These are phyloP conservation scores for Electrophaes corylata DNA, from an alignment of 2,888 invertebrate genomes.

Conservation along the genomic window DNA sequence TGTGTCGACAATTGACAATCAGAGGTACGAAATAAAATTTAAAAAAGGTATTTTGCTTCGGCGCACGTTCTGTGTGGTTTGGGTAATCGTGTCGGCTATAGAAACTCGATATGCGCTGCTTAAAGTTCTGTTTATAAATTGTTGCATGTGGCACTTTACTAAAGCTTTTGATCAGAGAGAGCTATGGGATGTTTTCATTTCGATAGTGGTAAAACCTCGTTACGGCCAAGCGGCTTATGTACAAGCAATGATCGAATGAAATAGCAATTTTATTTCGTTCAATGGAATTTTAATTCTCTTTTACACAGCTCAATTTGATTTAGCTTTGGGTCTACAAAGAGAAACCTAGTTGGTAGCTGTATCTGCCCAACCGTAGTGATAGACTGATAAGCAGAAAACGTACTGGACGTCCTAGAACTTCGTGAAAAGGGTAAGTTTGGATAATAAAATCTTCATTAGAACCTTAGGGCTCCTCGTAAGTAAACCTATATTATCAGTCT, in stretches of 20 bases:
- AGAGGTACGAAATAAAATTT: constrained; percentile 42
- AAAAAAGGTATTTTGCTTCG: constrained; percentile 34
- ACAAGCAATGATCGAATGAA: background rate
- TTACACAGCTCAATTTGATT: too few species aligned
- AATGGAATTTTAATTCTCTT: too few species aligned
- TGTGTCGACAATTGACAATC: constrained; percentile 55
- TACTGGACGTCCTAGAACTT: too few species aligned
- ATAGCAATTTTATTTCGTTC: too few species aligned
- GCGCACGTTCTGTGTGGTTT: constrained; percentile 6
- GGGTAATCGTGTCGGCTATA: constrained; percentile 12
- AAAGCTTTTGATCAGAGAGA: constrained; percentile 2
- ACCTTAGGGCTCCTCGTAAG: too few species aligned
- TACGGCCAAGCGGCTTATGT: background rate
- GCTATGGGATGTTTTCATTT: background rate
- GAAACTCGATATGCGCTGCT: constrained; percentile 17
- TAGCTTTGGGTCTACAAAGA: too few species aligned
- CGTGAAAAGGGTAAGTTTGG: too few species aligned
- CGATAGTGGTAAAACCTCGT: background rate
- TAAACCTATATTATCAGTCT: too few species aligned
- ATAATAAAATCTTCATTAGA: too few species aligned
- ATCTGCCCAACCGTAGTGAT: too few species aligned
- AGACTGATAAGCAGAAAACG: too few species aligned
- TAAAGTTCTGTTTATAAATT: constrained; percentile 15
- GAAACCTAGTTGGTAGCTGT: too few species aligned
- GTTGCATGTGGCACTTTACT: constrained; percentile 1